These are phyloP conservation scores for Yoshiicerus persimilis DNA, from an alignment of 1,140 invertebrate species.

Conservation along the genomic window DNA sequence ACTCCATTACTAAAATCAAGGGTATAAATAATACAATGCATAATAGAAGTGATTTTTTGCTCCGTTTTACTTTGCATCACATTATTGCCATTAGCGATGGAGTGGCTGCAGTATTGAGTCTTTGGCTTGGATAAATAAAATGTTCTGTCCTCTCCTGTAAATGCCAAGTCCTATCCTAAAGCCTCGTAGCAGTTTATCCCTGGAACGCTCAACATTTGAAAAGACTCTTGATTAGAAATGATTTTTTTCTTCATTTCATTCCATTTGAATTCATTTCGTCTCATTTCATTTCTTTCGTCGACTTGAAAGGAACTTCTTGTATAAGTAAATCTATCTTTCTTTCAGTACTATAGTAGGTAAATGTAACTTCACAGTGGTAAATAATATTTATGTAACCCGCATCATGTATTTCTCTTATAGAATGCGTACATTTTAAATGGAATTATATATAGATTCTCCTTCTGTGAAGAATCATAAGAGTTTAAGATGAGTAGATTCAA, in stretches of 20 bases:
- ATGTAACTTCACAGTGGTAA: not conserved
- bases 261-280: constrained; percentile 7
- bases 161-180: constrained; percentile 1
- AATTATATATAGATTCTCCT: no score
- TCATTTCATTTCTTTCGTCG: constrained; percentile 5
- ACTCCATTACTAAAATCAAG: not conserved
- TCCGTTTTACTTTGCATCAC: constrained; percentile 16
- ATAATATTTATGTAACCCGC: not conserved
- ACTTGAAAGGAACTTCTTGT: not conserved
- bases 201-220: constrained; percentile 28
- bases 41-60: constrained; percentile 14
- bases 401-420: no score
- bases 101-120: not conserved
- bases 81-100: constrained; percentile 16
- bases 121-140: not conserved
- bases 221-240: constrained; percentile 41
- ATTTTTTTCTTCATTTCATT: constrained; percentile 34
- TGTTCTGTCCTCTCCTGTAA: not conserved
- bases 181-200: not conserved
- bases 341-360: not conserved
- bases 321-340: not conserved
- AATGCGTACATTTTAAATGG: no score
- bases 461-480: not conserved
- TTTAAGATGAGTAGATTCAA: not conserved
- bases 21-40: constrained; percentile 18